Percentiles rank a stretch among this genome's conserved stretches.
phyloP scores from a whole-genome alignment of 2,797 vertebrate genomes.

The Sparidentex hasta region DNA sequence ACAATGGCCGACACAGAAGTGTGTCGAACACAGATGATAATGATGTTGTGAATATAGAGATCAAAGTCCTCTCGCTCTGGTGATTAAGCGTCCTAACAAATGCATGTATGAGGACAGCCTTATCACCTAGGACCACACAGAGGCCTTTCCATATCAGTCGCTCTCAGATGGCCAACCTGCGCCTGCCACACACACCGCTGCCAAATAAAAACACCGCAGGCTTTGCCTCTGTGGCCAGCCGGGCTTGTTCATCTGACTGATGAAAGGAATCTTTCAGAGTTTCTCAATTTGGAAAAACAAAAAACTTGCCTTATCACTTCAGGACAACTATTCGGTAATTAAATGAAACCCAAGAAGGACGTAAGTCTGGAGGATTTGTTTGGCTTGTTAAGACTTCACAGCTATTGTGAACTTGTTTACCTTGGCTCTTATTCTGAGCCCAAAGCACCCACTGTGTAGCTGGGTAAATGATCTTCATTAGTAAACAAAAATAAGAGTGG shows the following conservation, averaged over 20 bases:
- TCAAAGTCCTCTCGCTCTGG: conserved; percentile 74
- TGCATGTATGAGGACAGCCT: conserved; percentile 72
- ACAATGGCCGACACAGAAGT: conserved; percentile 64
- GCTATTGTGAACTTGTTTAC: conserved; percentile 45
- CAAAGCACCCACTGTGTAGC: conserved; percentile 1
- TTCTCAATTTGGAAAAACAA: conserved; percentile 42
- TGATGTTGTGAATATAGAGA: conserved; percentile 80
- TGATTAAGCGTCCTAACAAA: conserved; percentile 78
- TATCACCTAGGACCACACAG: conserved; percentile 82
- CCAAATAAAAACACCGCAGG: conserved; percentile 78
- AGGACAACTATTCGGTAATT: conserved; percentile 58
- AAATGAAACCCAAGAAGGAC: conserved; percentile 51
- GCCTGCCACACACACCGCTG: conserved; percentile 60
- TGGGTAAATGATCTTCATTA: conserved; percentile 45
- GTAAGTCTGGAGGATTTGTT: conserved; percentile 40
- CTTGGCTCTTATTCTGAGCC: conserved; percentile 24
- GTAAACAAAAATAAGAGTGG: conserved; percentile 29
- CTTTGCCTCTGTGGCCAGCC: conserved; percentile 59
- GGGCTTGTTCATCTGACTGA: conserved; percentile 63
- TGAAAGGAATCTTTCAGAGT: conserved; percentile 70
- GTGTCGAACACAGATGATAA: conserved; percentile 76
- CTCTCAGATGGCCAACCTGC: conserved; percentile 79
- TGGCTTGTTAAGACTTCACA: conserved; percentile 53
- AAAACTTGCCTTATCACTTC: conserved; percentile 65
- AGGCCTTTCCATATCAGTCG: conserved; percentile 79